Percentiles rank a stretch among this genome's conserved stretches.
Conservation (phyloP, 1,140 invertebrate species). For the Spodoptera frugiperda region DNA sequence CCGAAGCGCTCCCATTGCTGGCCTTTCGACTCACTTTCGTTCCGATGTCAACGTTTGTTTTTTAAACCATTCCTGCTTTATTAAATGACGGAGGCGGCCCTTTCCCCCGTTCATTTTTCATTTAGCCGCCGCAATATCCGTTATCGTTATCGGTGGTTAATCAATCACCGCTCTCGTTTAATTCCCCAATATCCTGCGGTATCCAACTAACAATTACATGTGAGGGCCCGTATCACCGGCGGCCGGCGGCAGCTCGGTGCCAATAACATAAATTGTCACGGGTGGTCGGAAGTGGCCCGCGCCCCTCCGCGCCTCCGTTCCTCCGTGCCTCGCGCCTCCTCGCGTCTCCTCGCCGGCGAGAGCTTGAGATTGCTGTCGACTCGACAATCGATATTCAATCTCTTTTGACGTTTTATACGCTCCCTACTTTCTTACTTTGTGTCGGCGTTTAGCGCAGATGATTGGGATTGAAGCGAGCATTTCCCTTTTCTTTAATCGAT, state of each 20-base stretch:
- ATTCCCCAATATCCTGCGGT: constrained; percentile 83
- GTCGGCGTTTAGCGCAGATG: constrained; percentile 75
- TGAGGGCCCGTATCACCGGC: constrained; percentile 78
- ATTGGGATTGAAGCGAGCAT: constrained; percentile 69
- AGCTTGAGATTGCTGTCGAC: constrained; percentile 77
- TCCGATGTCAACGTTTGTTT: constrained; percentile 56
- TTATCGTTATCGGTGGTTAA: constrained; percentile 82
- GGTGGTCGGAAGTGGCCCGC: constrained; percentile 69
- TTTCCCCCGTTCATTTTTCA: constrained; percentile 62
- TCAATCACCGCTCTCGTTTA: constrained; percentile 82
- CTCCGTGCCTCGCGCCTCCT: constrained; percentile 47
- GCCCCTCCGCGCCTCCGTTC: constrained; percentile 48
- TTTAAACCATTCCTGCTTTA: constrained; percentile 62
- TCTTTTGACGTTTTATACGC: constrained; percentile 82
- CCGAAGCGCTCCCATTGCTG: constrained; percentile 53
- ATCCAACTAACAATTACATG: constrained; percentile 82
- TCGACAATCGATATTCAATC: constrained; percentile 86
- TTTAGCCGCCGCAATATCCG: constrained; percentile 62
- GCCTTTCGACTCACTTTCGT: constrained; percentile 64
- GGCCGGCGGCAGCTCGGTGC: constrained; percentile 71
- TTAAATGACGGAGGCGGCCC: constrained; percentile 48
- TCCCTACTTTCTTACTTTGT: constrained; percentile 80
- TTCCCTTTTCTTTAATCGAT: constrained; percentile 60
- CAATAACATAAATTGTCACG: constrained; percentile 84
- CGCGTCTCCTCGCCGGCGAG: constrained; percentile 39